Conservation (phyloP, 2,888 invertebrate genomes). For the Cephus rjabovi region DNA sequence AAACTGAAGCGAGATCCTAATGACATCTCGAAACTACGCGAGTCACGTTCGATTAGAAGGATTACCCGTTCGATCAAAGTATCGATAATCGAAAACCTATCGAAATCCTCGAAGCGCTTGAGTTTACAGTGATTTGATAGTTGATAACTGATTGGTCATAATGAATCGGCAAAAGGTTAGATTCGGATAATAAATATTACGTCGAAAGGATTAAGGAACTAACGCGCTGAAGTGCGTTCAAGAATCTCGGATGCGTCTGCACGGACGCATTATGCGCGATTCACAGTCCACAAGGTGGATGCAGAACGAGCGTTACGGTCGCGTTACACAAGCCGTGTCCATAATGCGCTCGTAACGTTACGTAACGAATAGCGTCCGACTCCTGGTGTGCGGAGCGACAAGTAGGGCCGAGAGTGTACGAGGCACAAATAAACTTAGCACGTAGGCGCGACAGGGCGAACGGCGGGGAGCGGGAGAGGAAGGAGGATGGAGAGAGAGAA, state of each 20-base stretch:
- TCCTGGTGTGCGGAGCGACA: background rate
- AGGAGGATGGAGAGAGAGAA: background rate
- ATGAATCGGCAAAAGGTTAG: background rate
- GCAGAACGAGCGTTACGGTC: slow-evolving; percentile 10
- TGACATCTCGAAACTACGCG: background rate
- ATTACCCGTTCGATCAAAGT: background rate
- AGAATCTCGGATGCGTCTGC: slow-evolving; percentile 12
- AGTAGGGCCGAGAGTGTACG: background rate
- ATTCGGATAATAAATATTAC: background rate
- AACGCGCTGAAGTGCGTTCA: background rate
- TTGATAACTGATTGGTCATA: background rate
- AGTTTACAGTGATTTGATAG: no score
- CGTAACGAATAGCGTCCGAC: slow-evolving; percentile 24
- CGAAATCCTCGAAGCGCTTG: background rate
- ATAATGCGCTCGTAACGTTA: slow-evolving; percentile 29
- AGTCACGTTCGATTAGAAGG: background rate
- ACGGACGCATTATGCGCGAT: background rate
- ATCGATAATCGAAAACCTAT: background rate
- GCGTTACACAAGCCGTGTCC: slow-evolving; percentile 17
- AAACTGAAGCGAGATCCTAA: background rate
- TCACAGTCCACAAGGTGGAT: background rate
- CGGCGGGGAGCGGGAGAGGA: slow-evolving; percentile 2
- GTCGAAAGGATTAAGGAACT: background rate
- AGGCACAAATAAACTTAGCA: background rate
- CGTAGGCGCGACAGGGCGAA: background rate